Conservation (phyloP, 2,797 vertebrate species). For the Acipenser ruthenus region DNA sequence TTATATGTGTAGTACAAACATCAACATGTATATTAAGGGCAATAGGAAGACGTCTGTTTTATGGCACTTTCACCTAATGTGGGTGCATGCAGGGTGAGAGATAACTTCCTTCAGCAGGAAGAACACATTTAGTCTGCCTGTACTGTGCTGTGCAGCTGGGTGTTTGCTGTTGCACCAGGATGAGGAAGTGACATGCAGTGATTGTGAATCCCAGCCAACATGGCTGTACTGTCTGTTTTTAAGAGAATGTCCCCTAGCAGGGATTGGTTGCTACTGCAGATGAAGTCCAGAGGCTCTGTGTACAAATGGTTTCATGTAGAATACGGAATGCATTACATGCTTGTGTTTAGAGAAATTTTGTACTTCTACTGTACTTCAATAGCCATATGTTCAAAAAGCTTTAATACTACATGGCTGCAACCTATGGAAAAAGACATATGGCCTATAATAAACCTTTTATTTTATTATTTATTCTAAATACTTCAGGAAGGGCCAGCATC, state of each 20-base stretch:
- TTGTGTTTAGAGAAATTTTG: no score
- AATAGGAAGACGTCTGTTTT: background rate
- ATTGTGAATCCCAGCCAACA: background rate
- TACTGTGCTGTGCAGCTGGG: background rate
- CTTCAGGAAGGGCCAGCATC: no score
- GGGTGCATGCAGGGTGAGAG: slow-evolving; percentile 40
- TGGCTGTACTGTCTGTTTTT: slow-evolving; percentile 23
- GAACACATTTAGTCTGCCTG: slow-evolving; percentile 33
- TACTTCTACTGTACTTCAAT: no score
- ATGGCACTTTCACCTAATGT: slow-evolving; percentile 27
- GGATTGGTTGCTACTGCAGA: slow-evolving; percentile 27
- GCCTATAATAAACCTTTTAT: no score
- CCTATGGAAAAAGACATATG: no score
- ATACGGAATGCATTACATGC: no score
- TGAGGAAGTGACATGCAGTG: slow-evolving; percentile 16
- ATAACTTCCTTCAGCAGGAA: slow-evolving; percentile 55
- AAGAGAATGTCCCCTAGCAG: slow-evolving; percentile 36
- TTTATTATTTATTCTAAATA: no score
- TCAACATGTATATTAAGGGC: no score
- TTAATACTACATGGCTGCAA: no score
- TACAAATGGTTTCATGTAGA: no score
- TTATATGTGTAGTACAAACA: no score
- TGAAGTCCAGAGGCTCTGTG: background rate
- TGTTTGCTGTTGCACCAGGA: slow-evolving; percentile 9
- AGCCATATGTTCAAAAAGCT: no score